These are phyloP conservation scores for Sardinella longiceps DNA, from an alignment of 2,797 vertebrate genomes.

Conservation along the genomic window DNA sequence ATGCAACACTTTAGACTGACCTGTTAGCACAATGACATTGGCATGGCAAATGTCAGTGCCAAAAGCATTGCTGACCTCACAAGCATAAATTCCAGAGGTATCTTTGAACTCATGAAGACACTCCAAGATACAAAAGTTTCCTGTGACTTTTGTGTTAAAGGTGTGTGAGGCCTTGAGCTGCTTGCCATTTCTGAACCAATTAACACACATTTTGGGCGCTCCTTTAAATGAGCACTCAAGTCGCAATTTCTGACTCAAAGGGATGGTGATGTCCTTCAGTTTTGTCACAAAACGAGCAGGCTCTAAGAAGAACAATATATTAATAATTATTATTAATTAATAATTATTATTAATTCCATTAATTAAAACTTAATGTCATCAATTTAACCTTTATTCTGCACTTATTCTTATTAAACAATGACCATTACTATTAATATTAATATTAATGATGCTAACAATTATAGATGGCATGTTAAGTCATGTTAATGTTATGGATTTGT, in stretches of 20 bases:
- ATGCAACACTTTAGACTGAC: conserved; percentile 50
- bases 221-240: conserved; percentile 4
- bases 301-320: not conserved
- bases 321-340: too few species aligned
- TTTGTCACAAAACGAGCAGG: not conserved
- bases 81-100: not conserved
- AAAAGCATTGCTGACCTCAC: conserved; percentile 82
- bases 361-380: not conserved
- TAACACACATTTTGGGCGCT: not conserved
- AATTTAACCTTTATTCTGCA: not conserved
- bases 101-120: not conserved
- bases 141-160: not conserved
- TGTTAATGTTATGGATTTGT: not conserved
- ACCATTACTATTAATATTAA: too few species aligned
- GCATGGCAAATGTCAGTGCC: conserved; percentile 67
- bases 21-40: conserved; percentile 60
- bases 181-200: not conserved
- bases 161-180: conserved; percentile 71
- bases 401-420: not conserved
- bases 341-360: not conserved
- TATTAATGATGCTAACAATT: not conserved
- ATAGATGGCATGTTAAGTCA: not conserved
- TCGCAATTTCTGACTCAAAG: not conserved
- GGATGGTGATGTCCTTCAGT: not conserved
- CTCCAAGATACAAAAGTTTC: not conserved